A percentile compares a stretch with the other conserved stretches of the same genome.
Conservation (phyloP, 2,113 vertebrate genomes). For the Ascaphus truei region DNA sequence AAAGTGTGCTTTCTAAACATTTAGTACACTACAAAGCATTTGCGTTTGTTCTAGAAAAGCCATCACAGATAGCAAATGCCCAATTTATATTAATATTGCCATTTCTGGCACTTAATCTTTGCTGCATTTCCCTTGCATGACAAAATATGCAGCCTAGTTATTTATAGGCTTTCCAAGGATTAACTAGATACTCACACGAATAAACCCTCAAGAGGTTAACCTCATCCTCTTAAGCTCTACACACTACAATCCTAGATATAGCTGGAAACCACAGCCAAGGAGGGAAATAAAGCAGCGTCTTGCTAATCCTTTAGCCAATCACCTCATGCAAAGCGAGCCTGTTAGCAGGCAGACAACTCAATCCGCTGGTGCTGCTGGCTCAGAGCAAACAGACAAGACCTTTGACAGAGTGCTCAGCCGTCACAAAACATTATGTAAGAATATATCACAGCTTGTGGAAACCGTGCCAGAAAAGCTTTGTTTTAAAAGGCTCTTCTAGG, state of each 20-base stretch:
- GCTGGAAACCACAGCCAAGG: conserved; percentile 56
- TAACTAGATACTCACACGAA: conserved; percentile 62
- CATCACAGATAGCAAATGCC: too few species aligned
- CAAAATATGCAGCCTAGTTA: conserved; percentile 60
- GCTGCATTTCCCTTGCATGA: conserved; percentile 49
- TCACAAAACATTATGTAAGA: conserved; percentile 9
- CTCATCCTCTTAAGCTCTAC: conserved; percentile 70
- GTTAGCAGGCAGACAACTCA: conserved; percentile 53
- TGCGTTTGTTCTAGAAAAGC: too few species aligned
- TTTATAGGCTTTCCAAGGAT: conserved; percentile 66
- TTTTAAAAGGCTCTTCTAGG: not conserved
- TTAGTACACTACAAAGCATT: too few species aligned
- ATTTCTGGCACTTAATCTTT: conserved; percentile 33
- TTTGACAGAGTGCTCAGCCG: conserved; percentile 42
- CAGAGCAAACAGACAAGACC: conserved; percentile 30
- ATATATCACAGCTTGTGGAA: not conserved
- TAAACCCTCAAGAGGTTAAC: conserved; percentile 68
- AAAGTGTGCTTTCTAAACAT: too few species aligned
- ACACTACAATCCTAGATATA: conserved; percentile 61
- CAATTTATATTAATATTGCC: too few species aligned
- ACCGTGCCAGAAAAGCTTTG: not conserved
- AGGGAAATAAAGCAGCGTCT: conserved; percentile 61
- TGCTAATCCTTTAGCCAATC: conserved; percentile 70
- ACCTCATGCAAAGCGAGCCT: conserved; percentile 51
- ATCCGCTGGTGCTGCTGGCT: conserved; percentile 42